Evolutionary conservation across 2,888 invertebrate species (phyloP).

Genomic region (Cryptus armator): DNA sequence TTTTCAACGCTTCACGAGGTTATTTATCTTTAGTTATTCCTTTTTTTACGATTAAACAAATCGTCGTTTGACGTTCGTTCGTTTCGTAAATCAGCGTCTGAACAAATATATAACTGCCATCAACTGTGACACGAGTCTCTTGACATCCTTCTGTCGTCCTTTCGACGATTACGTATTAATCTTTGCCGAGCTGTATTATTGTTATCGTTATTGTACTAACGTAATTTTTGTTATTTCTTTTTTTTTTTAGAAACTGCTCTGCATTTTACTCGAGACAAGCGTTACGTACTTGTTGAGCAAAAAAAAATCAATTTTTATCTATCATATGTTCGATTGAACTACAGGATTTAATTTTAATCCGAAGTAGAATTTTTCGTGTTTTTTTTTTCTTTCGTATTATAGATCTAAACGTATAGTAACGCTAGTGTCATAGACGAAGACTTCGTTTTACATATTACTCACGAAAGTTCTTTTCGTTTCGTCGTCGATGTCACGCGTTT

Average conservation of each 20-base stretch:
- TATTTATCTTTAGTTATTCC: conserved; percentile 39
- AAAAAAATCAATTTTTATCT: neutral
- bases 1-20: conserved; percentile 32
- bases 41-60: conserved; percentile 47
- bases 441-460: conserved; percentile 25
- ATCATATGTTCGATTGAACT: neutral
- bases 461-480: conserved; percentile 30
- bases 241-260: neutral
- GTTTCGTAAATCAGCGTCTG: conserved; percentile 32
- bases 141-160: conserved; percentile 3
- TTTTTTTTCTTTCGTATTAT: neutral
- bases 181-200: conserved; percentile 23
- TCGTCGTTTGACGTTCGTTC: conserved; percentile 25
- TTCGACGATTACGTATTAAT: conserved; percentile 41
- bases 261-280: neutral
- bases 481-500: conserved; percentile 25
- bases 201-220: conserved; percentile 31
- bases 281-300: neutral
- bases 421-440: conserved; percentile 25
- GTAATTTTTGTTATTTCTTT: neutral
- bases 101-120: conserved; percentile 12
- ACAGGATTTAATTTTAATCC: conserved; percentile 12
- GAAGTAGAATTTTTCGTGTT: neutral
- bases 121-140: conserved; percentile 50
- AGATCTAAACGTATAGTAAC: neutral